These are phyloP conservation scores for Acanthococcus lagerstroemiae DNA, from an alignment of 2,888 invertebrate species.

Conservation along the genomic window DNA sequence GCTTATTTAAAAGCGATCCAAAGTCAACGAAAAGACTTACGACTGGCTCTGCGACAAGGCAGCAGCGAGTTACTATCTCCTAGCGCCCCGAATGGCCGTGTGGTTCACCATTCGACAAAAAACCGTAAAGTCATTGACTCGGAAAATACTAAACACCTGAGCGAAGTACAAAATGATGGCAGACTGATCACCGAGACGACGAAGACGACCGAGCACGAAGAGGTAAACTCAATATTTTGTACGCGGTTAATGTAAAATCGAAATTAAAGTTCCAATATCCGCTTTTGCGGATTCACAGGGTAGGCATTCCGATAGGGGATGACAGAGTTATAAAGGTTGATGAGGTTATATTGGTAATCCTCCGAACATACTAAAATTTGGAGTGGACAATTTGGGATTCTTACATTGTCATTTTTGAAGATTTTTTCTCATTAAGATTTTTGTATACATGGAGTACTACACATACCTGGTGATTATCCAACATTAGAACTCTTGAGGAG, in stretches of 20 bases:
- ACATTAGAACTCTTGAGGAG: no score
- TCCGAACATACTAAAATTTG: no score
- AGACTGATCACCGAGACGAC: conserved; percentile 75
- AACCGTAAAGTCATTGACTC: conserved; percentile 75
- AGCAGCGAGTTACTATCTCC: conserved; percentile 46
- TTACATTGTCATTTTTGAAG: no score
- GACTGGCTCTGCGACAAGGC: conserved; percentile 50
- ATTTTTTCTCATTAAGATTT: no score
- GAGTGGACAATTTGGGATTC: no score
- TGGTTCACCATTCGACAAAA: conserved; percentile 64
- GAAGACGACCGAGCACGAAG: conserved; percentile 73
- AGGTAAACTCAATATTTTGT: no score
- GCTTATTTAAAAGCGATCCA: conserved; percentile 59
- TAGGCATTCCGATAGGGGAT: no score
- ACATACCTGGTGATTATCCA: no score
- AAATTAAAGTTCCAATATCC: neutral
- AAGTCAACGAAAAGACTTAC: conserved; percentile 52
- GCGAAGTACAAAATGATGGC: conserved; percentile 68
- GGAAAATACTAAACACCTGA: conserved; percentile 68
- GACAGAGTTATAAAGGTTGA: no score
- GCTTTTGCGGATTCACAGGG: neutral
- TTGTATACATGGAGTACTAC: no score
- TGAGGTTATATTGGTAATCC: no score
- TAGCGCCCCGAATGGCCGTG: conserved; percentile 50
- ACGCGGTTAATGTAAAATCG: no score